Percentiles rank a stretch among this genome's conserved stretches.
Evolutionary conservation across 2,888 invertebrate species (phyloP).

Genomic region (Linnaemya vulpina): DNA sequence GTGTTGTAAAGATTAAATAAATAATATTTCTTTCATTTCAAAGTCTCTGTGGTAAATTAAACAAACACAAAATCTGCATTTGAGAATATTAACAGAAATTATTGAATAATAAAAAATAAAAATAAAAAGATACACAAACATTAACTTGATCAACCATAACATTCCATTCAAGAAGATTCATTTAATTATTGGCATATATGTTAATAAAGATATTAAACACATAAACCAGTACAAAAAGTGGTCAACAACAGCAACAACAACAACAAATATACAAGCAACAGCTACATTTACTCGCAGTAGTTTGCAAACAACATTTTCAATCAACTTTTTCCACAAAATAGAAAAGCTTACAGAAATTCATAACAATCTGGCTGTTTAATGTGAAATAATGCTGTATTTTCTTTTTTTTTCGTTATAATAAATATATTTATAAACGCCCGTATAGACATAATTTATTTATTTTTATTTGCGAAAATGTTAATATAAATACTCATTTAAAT

Average conservation of each 20-base stretch:
- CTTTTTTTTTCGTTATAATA: background rate
- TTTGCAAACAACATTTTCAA: slow-evolving; percentile 5
- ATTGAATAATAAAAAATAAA: background rate
- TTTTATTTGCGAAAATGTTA: slow-evolving; percentile 26
- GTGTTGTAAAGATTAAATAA: too few relatives aligned
- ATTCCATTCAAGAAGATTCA: slow-evolving; percentile 6
- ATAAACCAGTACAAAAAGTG: background rate
- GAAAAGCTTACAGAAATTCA: slow-evolving; percentile 11
- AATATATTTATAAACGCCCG: too few relatives aligned
- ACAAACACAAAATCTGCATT: background rate
- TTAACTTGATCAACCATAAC: background rate
- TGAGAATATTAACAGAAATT: background rate
- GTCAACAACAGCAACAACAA: slow-evolving; percentile 8
- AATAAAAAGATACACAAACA: background rate
- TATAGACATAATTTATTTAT: background rate
- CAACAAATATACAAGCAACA: background rate
- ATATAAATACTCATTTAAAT: slow-evolving; percentile 14
- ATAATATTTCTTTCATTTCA: background rate
- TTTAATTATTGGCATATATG: slow-evolving; percentile 37
- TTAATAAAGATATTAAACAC: slow-evolving; percentile 29
- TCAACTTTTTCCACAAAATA: background rate
- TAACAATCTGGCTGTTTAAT: slow-evolving; percentile 29
- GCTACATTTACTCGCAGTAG: slow-evolving; percentile 1
- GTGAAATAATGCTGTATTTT: background rate
- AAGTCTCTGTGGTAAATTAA: background rate